Conservation (phyloP, 2,888 invertebrate species). For the Eucera pruinosa region DNA sequence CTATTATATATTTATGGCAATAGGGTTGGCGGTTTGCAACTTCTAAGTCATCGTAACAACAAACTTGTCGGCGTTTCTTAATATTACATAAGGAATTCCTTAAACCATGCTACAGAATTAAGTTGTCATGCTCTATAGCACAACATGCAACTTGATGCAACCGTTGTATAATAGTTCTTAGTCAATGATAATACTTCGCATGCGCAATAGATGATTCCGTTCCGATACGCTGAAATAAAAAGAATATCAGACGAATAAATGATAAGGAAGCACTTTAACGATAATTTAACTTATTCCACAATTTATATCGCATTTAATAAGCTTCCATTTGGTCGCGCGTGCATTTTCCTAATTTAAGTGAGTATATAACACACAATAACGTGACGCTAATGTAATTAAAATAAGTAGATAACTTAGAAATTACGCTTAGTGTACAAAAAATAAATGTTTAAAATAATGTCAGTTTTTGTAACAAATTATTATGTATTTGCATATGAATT, state of each 20-base stretch:
- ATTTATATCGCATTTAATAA: background rate
- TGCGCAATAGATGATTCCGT: constrained; percentile 4
- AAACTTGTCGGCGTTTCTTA: background rate
- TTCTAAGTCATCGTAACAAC: constrained; percentile 17
- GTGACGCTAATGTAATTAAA: background rate
- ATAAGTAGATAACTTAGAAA: background rate
- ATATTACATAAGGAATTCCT: constrained; percentile 30
- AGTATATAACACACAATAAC: background rate
- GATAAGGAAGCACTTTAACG: background rate
- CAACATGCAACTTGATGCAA: background rate
- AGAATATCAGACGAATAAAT: background rate
- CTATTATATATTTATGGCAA: background rate
- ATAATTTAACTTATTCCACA: background rate
- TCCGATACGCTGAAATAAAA: background rate
- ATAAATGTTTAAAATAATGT: no score
- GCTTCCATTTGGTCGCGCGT: no score
- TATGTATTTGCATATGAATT: no score
- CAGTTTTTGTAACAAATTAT: no score
- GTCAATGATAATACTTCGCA: background rate
- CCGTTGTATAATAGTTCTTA: constrained; percentile 9
- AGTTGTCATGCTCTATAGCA: background rate
- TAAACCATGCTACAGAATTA: constrained; percentile 5
- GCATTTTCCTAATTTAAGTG: constrained; percentile 7
- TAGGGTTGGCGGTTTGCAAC: background rate
- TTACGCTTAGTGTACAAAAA: background rate